Evolutionary conservation across 2,888 invertebrate species (phyloP).

Genomic region (Isoperla grammatica): DNA sequence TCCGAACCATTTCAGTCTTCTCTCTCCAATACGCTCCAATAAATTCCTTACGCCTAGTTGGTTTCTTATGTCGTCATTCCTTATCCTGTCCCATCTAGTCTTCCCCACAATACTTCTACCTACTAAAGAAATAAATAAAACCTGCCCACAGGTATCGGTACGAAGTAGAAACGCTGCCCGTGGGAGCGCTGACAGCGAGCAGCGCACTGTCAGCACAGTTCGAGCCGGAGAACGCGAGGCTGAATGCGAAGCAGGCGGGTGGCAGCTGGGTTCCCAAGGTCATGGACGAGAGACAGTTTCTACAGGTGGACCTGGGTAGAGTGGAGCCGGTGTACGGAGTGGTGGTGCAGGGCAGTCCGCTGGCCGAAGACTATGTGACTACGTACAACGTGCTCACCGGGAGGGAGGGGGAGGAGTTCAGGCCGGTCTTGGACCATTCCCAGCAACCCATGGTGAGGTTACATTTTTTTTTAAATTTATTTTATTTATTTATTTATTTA

Average conservation of each 20-base stretch:
- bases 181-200: constrained; percentile 55
- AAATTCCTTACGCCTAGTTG: too few species aligned
- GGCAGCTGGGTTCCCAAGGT: constrained; percentile 65
- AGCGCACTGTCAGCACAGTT: constrained; percentile 37
- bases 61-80: too few species aligned
- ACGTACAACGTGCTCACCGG: constrained; percentile 58
- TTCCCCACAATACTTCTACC: too few species aligned
- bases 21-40: too few species aligned
- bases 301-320: constrained; percentile 52
- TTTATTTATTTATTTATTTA: too few species aligned
- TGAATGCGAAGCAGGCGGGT: constrained; percentile 44
- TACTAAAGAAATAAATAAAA: too few species aligned
- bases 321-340: constrained; percentile 69
- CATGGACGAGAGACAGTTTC: constrained; percentile 57
- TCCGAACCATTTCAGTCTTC: too few species aligned
- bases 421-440: constrained; percentile 51
- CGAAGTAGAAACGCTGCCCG: constrained; percentile 44
- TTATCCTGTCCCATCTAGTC: too few species aligned
- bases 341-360: constrained; percentile 62
- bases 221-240: constrained; percentile 50
- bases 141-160: constrained; percentile 17
- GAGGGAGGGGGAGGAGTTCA: constrained; percentile 46
- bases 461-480: too few species aligned
- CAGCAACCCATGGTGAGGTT: constrained; percentile 48
- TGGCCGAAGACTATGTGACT: constrained; percentile 67